Evolutionary conservation across 2,113 vertebrate genomes (phyloP).

Genomic region (Zapornia atra): DNA sequence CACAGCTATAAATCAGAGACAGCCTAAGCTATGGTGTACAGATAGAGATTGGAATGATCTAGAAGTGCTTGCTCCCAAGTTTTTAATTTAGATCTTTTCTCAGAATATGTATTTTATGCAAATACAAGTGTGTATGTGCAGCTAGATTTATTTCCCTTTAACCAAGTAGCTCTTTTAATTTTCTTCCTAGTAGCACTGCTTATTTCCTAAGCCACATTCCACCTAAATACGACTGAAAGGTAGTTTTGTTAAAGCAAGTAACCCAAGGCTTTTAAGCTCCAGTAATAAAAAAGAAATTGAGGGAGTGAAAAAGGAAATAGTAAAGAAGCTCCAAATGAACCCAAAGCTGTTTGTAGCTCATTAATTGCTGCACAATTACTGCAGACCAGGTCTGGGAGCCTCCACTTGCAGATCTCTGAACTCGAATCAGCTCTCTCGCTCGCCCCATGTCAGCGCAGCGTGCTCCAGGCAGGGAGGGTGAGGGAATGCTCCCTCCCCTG

Average conservation of each 20-base stretch:
- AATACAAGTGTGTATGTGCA: neutral
- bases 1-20: neutral
- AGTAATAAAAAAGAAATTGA: neutral
- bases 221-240: neutral
- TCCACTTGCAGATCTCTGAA: neutral
- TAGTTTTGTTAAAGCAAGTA: neutral
- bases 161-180: neutral
- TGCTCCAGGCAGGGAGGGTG: neutral
- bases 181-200: neutral
- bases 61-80: neutral
- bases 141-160: neutral
- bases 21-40: neutral
- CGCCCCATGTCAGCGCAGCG: neutral
- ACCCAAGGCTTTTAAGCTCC: neutral
- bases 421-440: no score
- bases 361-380: neutral
- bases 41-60: neutral
- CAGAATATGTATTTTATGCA: neutral
- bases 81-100: slow-evolving; percentile 7
- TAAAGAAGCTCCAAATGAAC: neutral
- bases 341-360: neutral
- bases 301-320: neutral
- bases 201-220: neutral
- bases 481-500: neutral
- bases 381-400: neutral